phyloP scores from a whole-genome alignment of 2,888 invertebrate genomes.

The Scrobipalpa costella region DNA sequence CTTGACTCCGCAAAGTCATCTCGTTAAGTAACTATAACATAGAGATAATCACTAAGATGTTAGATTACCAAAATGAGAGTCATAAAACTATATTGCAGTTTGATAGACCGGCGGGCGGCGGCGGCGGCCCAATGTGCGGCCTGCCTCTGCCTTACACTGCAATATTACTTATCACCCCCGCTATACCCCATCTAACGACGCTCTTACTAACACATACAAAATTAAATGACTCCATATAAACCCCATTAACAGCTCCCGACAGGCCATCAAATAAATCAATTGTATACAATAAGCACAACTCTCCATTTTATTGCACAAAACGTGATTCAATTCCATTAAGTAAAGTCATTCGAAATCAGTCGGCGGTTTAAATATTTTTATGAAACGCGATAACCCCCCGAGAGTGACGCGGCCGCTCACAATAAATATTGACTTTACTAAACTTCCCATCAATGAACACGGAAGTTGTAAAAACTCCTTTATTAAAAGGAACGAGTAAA shows the following conservation, averaged over 20 bases:
- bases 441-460: slow-evolving; percentile 16
- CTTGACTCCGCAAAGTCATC: too few relatives aligned
- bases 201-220: slow-evolving; percentile 23
- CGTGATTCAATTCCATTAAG: slow-evolving; percentile 20
- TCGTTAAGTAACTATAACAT: not conserved
- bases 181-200: slow-evolving; percentile 15
- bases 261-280: not conserved
- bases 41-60: slow-evolving; percentile 38
- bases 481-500: slow-evolving; percentile 51
- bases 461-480: slow-evolving; percentile 37
- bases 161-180: slow-evolving; percentile 54
- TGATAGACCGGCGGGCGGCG: slow-evolving; percentile 53
- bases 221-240: slow-evolving; percentile 11
- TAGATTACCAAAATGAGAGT: slow-evolving; percentile 49
- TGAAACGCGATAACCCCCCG: slow-evolving; percentile 16
- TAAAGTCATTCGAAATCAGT: not conserved
- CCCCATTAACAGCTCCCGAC: not conserved
- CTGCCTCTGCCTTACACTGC: slow-evolving; percentile 57
- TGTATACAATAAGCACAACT: not conserved
- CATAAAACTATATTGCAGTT: slow-evolving; percentile 66
- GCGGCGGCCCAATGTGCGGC: slow-evolving; percentile 46
- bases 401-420: slow-evolving; percentile 2
- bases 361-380: slow-evolving; percentile 16
- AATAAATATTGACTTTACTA: slow-evolving; percentile 13
- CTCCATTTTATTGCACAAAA: slow-evolving; percentile 14